phyloP scores from a whole-genome alignment of 1,140 invertebrate species.

The Aradophagus sp. region DNA sequence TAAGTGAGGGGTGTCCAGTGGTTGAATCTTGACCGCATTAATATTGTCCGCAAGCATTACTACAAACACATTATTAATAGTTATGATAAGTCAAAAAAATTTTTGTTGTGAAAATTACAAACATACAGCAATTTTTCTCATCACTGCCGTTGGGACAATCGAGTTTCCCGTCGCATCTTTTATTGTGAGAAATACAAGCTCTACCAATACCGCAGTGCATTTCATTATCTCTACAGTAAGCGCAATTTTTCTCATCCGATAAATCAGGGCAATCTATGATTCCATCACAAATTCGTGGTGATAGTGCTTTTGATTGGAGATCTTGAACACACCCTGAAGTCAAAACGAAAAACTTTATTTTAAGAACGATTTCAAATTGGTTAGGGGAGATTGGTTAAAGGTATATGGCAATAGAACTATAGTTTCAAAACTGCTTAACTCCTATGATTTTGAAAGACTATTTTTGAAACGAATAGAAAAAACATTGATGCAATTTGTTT shows the following conservation, averaged over 20 bases:
- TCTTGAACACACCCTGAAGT: constrained; percentile 80
- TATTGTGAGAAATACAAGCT: constrained; percentile 81
- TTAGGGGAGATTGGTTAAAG: too few relatives aligned
- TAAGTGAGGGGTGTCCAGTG: constrained; percentile 79
- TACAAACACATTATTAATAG: constrained; percentile 4
- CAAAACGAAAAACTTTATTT: constrained; percentile 6
- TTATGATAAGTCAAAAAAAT: constrained; percentile 4
- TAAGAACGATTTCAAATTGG: too few relatives aligned
- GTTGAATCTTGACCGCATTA: constrained; percentile 75
- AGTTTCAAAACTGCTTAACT: too few relatives aligned
- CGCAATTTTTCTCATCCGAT: constrained; percentile 85
- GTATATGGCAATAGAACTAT: too few relatives aligned
- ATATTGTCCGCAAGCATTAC: constrained; percentile 83
- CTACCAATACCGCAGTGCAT: constrained; percentile 86
- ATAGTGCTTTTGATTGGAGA: constrained; percentile 82
- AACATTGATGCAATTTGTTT: too few relatives aligned
- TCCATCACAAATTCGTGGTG: constrained; percentile 87
- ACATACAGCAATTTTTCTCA: constrained; percentile 89
- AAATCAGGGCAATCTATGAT: constrained; percentile 89
- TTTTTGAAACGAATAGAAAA: too few relatives aligned
- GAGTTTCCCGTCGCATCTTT: constrained; percentile 86
- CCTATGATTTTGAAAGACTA: too few relatives aligned
- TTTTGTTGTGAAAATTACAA: constrained; percentile 7
- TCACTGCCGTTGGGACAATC: constrained; percentile 92
- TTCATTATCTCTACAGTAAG: constrained; percentile 82